Evolutionary conservation across 2,113 vertebrate species (phyloP).

Genomic region (Aphyosemion australe): DNA sequence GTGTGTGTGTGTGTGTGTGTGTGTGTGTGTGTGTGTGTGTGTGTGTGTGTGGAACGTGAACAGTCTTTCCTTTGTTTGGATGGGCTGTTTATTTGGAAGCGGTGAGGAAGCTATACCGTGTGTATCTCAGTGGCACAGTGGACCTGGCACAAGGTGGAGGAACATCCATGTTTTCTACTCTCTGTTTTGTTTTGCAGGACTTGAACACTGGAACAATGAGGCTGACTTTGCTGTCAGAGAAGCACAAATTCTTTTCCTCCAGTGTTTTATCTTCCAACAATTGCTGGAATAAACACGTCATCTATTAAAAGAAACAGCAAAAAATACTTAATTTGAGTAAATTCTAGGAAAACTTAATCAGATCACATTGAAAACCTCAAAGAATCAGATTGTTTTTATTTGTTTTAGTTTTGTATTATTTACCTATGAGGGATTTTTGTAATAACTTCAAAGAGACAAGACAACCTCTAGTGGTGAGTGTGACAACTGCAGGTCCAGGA

Average conservation of each 20-base stretch:
- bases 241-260: slow-evolving; percentile 42
- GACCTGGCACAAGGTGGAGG: slow-evolving; percentile 62
- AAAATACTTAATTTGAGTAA: slow-evolving; percentile 6
- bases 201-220: slow-evolving; percentile 47
- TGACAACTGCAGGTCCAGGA: slow-evolving; percentile 20
- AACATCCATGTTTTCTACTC: slow-evolving; percentile 65
- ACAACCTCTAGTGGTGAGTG: slow-evolving; percentile 51
- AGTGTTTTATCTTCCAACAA: slow-evolving; percentile 55
- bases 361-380: not conserved
- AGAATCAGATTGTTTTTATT: too few relatives aligned
- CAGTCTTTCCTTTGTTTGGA: slow-evolving; percentile 78
- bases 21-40: slow-evolving; percentile 7
- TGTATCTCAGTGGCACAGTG: slow-evolving; percentile 50
- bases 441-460: slow-evolving; percentile 11
- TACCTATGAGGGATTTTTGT: slow-evolving; percentile 15
- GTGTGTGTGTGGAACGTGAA: slow-evolving; percentile 32
- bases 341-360: slow-evolving; percentile 1
- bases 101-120: slow-evolving; percentile 54
- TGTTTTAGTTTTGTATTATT: too few relatives aligned
- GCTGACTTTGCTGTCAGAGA: slow-evolving; percentile 27
- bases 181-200: slow-evolving; percentile 21
- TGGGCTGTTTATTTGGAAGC: slow-evolving; percentile 72
- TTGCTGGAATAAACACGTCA: slow-evolving; percentile 39
- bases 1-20: not conserved
- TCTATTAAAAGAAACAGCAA: slow-evolving; percentile 16